These are phyloP conservation scores for Cecropterus lyciades DNA, from an alignment of 1,140 invertebrate genomes.

Conservation along the genomic window DNA sequence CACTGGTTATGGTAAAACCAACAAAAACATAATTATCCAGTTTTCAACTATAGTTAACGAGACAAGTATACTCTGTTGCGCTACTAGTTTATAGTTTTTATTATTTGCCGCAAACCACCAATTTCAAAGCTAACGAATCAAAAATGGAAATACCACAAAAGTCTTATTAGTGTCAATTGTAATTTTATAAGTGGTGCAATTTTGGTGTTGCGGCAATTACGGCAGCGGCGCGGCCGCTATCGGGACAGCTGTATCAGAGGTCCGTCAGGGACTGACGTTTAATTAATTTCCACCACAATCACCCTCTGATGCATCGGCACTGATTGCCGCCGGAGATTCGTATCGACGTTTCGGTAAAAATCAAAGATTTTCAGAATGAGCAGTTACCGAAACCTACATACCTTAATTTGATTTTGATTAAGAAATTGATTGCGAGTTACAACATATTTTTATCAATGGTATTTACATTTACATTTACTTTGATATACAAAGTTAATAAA, in stretches of 20 bases:
- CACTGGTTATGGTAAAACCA: too few relatives aligned
- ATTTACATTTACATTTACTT: too few relatives aligned
- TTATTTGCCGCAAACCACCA: not conserved
- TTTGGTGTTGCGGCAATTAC: slow-evolving; percentile 2
- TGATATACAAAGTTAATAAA: too few relatives aligned
- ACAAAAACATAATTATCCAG: too few relatives aligned
- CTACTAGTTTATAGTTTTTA: too few relatives aligned
- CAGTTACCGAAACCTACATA: too few relatives aligned
- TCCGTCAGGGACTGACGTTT: slow-evolving; percentile 9
- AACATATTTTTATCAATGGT: too few relatives aligned
- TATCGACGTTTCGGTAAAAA: slow-evolving; percentile 22
- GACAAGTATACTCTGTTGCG: too few relatives aligned
- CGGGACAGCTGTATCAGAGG: not conserved
- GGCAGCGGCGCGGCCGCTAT: not conserved
- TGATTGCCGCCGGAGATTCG: slow-evolving; percentile 10
- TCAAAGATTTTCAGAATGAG: slow-evolving; percentile 2
- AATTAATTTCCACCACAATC: slow-evolving; percentile 22
- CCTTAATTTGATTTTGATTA: too few relatives aligned
- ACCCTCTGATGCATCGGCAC: slow-evolving; percentile 7
- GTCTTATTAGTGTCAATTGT: slow-evolving; percentile 9
- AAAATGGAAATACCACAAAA: slow-evolving; percentile 1
- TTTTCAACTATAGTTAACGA: too few relatives aligned
- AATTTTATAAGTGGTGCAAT: slow-evolving; percentile 9
- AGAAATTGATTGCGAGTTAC: too few relatives aligned
- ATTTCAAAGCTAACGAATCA: not conserved